Evolutionary conservation across 2,797 vertebrate species (phyloP).

Genomic region (Bufotes viridis): DNA sequence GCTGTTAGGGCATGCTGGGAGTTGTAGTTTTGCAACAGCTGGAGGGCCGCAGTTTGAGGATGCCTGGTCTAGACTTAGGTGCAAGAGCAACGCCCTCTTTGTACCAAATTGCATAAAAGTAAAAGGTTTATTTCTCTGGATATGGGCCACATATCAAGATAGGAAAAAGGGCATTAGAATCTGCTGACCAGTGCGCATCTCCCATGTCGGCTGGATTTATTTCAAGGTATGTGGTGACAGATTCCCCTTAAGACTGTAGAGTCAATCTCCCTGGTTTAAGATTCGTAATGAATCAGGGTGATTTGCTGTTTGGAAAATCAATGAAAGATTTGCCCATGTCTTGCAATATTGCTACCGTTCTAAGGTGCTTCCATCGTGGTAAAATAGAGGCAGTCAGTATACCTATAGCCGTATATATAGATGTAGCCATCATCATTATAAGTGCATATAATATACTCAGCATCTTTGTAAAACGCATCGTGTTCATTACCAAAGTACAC

Average conservation of each 20-base stretch:
- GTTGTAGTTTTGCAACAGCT: too few species aligned
- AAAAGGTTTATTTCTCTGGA: too few species aligned
- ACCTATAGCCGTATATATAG: slow-evolving; percentile 39
- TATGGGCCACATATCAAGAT: too few species aligned
- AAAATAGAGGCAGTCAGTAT: slow-evolving; percentile 6
- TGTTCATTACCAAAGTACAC: slow-evolving; percentile 49
- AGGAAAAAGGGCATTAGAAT: too few species aligned
- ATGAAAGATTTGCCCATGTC: background rate
- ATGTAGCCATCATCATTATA: slow-evolving; percentile 52
- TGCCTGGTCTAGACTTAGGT: too few species aligned
- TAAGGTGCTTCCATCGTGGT: slow-evolving; percentile 20
- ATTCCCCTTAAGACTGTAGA: background rate
- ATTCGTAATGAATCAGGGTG: background rate
- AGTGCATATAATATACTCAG: slow-evolving; percentile 42
- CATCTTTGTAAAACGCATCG: slow-evolving; percentile 42
- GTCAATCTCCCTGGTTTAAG: background rate
- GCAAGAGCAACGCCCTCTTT: too few species aligned
- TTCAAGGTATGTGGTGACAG: too few species aligned
- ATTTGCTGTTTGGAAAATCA: slow-evolving; percentile 3
- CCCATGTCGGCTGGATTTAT: too few species aligned
- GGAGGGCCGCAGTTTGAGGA: too few species aligned
- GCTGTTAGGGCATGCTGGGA: too few species aligned
- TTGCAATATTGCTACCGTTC: slow-evolving; percentile 10
- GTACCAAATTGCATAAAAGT: too few species aligned
- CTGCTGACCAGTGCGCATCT: too few species aligned